Base-by-base conservation (phyloP, 2,113 vertebrate species). In the Fukomys damarensis region DNA sequence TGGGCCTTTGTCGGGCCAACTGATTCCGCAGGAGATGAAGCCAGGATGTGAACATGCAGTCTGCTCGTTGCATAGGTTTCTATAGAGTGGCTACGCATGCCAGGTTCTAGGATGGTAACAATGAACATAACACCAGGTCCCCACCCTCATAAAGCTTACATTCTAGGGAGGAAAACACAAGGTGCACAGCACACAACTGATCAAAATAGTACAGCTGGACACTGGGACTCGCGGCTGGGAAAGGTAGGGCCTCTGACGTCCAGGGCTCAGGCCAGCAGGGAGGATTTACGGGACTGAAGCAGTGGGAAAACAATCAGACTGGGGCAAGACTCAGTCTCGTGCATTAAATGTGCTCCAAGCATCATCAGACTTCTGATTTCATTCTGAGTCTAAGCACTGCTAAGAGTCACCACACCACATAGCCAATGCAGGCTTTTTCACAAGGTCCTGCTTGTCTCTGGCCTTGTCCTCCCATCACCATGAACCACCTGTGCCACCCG, bases 401-500 rank as follows among this genome's bases (percentile, higher is more conserved):
- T n/a, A 20, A 38, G 82, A n/a, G 54, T 43, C 43, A 38, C 26
- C 35, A 41, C 32, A 26, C 77, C 38, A 49, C 17, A 10, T 58
- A 70, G 38, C 46, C 46, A 83, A 58, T 52, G 46, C n/a, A 46
- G 22, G 66, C 91, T 79, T 92, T 59, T 38, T 17, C 41, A 49
- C 56, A 49, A 0, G 20, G 32, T 24, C n/a, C 14, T 63, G 3
- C 43, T 35, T 38, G 12, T 8, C n/a, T 2, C 30, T 9, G 2
- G 17, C 24, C 28, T 65, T 7, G 7, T 22, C 58, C 58, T n/a
- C 91, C 41, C 7, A 6, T 2, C 19, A 54, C 74, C 8, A 76
- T 10, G n/a, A 59, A 35, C 14, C 6, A 28, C 38, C 35, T 12
- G 11, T 2, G 41, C 49, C n/a, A n/a, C 52, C 35, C 63, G 17